Evolutionary conservation across 1,140 invertebrate species (phyloP).

Genomic region (Drosophila azteca): DNA sequence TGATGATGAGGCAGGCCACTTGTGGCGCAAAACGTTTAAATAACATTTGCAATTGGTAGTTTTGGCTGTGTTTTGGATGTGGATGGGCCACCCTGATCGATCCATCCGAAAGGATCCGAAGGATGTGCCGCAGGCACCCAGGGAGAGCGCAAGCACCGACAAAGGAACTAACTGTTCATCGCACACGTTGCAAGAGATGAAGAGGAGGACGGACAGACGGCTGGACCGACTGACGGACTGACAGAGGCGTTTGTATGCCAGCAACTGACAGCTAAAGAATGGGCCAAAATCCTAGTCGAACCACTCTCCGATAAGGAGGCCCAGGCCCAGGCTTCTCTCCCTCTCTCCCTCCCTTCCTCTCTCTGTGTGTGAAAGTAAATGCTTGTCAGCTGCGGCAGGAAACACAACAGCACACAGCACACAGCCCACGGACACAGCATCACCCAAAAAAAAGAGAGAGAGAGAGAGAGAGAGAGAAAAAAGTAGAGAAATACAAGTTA

Average conservation of each 20-base stretch:
- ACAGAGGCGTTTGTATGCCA: constrained; percentile 65
- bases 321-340: constrained; percentile 9
- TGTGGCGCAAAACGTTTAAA: constrained; percentile 73
- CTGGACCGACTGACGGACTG: constrained; percentile 39
- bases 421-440: constrained; percentile 21
- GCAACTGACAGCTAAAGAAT: constrained; percentile 76
- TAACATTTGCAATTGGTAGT: constrained; percentile 58
- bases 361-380: constrained; percentile 66
- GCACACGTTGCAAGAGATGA: constrained; percentile 73
- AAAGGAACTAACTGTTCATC: constrained; percentile 80
- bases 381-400: constrained; percentile 79
- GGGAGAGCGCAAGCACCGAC: constrained; percentile 56
- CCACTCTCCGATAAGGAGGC: constrained; percentile 48
- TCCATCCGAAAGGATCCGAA: constrained; percentile 36
- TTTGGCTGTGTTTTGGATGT: constrained; percentile 1
- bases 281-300: constrained; percentile 53
- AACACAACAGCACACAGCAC: constrained; percentile 51
- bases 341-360: neutral
- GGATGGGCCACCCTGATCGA: constrained; percentile 62
- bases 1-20: constrained; percentile 49
- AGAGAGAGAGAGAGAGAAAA: constrained; percentile 11
- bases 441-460: constrained; percentile 6
- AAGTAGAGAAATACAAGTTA: constrained; percentile 70
- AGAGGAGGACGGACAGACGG: constrained; percentile 42
- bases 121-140: constrained; percentile 57